Base-by-base conservation (phyloP, 2,888 invertebrate genomes). In the Macaria liturata region DNA sequence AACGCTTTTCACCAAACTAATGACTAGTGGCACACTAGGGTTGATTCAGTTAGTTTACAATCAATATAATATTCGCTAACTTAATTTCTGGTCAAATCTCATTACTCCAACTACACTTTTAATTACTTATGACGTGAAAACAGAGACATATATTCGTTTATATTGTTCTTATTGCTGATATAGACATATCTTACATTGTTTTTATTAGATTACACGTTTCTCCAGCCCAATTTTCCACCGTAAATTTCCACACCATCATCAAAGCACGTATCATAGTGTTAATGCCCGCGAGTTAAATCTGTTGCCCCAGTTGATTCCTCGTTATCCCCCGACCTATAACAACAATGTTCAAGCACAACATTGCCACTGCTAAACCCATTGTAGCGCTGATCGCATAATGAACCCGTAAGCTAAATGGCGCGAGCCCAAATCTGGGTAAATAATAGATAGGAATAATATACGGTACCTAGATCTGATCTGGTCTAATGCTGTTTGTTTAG, bases 231-330 rank as follows among this genome's bases (percentile, higher is more conserved):
- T n/a, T 3, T 43, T 43, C 43, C 43, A n/a, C 5, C 9, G 43
- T n/a, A n/a, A 5, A 43, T 43, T 4, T 30, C 7, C 32, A 31
- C 6, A 9, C 8, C 7, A 7, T 32, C 32, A 3, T 4, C 32
- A 9, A 46, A 30, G 20, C 30, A 3, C 39, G 30, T 7, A 20
- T 20, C 9, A 43, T 6, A 32, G 20, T 34, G 30, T 9, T 51
- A 44, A 52, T 45, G 43, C 37, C 39, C 44, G 9, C n/a, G 32
- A 32, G 49, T 49, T 58, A 53, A 53, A 49, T 53, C 57, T 42
- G 49, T 49, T 53, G 52, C 48, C 48, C 45, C 49, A 54, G 34
- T 58, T 54, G 49, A 58, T 39, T 46, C 53, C 58, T 46, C 45
- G 37, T 31, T 46, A 58, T 46, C 54, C 54, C 43, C 5, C 7